Evolutionary conservation across 2,113 vertebrate genomes (phyloP), one percentile per base, ranked within the genome.

Genomic region (Sardina pilchardus): DNA sequence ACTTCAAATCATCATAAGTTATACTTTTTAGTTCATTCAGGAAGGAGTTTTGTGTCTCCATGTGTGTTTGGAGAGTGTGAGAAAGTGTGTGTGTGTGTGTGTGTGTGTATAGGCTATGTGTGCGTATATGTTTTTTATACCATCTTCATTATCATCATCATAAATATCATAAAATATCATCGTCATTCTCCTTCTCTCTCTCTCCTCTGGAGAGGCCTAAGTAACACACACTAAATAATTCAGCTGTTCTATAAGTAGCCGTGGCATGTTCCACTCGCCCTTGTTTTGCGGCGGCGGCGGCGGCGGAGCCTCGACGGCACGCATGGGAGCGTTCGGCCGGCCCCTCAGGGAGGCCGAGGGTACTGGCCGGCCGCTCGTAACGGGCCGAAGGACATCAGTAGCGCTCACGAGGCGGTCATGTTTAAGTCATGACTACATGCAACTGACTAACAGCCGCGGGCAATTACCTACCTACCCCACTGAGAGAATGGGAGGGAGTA

Each of bases 341-440:
- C 19, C 53, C 53, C n/a, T 7, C 21, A 1, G 59, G n/a, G 63
- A 67, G n/a, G 14, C 7, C n/a, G 56, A 8, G n/a, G 63, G n/a
- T 67, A 67, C 63, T 10, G 63, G 63, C 63, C 26, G 63, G 63
- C 63, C 26, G 7, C 63, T 67, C 30, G 63, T 7, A 67, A 30
- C 24, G n/a, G 63, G 63, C 59, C 42, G 4, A 14, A 8, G 42
- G 24, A 47, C 82, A 83, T 42, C 59, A 53, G 59, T 21, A 44
- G 16, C 36, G 34, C 34, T 34, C 71, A 44, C 50, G 1, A 59
- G 24, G 75, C 44, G 26, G 48, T 85, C 84, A 85, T 85, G 75
- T 80, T 85, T 81, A 81, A 85, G 45, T 85, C 84, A 85, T 83
- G 34, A 44, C 82, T 59, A 83, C 82, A 83, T 63, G 82, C 53